Conservation (phyloP, 2,113 vertebrate genomes). For the Sinocyclocheilus anophthalmus region DNA sequence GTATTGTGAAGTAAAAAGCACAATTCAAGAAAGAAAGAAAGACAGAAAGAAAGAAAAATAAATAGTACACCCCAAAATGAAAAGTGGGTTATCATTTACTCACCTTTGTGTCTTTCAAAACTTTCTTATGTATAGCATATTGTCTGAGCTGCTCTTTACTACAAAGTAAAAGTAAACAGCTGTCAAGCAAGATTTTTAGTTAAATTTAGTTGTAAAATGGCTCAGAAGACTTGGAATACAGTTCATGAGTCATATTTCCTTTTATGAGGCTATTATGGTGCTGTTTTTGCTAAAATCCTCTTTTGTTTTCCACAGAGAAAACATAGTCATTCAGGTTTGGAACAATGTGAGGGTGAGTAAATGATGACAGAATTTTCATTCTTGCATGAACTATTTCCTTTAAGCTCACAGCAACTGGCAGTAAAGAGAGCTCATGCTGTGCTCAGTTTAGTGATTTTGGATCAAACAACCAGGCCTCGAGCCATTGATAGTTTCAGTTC, state of each 20-base stretch:
- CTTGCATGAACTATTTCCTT: background rate
- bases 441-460: background rate
- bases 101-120: background rate
- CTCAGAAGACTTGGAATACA: background rate
- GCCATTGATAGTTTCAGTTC: conserved; percentile 12
- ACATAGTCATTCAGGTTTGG: background rate
- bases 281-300: background rate
- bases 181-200: background rate
- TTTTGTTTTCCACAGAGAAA: background rate
- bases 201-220: background rate
- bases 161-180: background rate
- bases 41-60: background rate
- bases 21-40: background rate
- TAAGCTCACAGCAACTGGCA: background rate
- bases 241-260: background rate
- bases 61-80: background rate
- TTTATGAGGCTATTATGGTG: background rate
- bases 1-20: background rate
- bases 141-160: background rate
- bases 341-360: background rate
- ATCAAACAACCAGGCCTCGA: background rate
- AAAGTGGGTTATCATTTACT: background rate
- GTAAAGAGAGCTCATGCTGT: conserved; percentile 9
- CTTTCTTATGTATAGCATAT: background rate
- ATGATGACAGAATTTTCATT: background rate